Evolutionary conservation across 2,888 invertebrate genomes (phyloP).

Genomic region (Dynastes tityus): DNA sequence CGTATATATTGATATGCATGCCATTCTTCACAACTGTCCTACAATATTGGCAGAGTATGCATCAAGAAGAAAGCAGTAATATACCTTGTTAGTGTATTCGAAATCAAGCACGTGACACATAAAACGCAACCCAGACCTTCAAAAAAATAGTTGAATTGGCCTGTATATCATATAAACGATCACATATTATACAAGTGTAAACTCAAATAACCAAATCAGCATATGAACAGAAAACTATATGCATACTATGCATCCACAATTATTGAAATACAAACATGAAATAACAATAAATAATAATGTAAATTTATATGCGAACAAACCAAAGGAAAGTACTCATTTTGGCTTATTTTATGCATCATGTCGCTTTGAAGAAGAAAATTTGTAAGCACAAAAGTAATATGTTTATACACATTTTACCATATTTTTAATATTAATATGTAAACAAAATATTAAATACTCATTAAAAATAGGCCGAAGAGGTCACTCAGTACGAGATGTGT

Average conservation of each 20-base stretch:
- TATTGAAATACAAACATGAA: slow-evolving; percentile 36
- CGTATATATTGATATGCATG: neutral
- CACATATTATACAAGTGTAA: slow-evolving; percentile 20
- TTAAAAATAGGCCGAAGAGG: slow-evolving; percentile 48
- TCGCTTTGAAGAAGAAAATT: slow-evolving; percentile 65
- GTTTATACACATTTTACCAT: slow-evolving; percentile 71
- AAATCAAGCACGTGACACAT: too few species aligned
- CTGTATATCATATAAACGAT: slow-evolving; percentile 15
- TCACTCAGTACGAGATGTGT: slow-evolving; percentile 33
- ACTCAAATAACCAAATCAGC: slow-evolving; percentile 26
- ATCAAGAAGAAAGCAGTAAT: too few species aligned
- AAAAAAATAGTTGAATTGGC: neutral
- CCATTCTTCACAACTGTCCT: neutral
- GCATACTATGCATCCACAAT: slow-evolving; percentile 16
- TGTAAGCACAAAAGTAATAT: slow-evolving; percentile 69
- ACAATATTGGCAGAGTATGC: too few species aligned
- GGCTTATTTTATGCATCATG: slow-evolving; percentile 61
- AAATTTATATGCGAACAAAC: slow-evolving; percentile 35
- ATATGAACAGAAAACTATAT: slow-evolving; percentile 28
- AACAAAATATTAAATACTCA: slow-evolving; percentile 54
- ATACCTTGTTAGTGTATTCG: too few species aligned
- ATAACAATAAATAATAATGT: slow-evolving; percentile 40
- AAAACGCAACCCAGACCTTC: neutral
- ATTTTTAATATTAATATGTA: slow-evolving; percentile 68
- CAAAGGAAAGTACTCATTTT: slow-evolving; percentile 49